A percentile compares a stretch with the other conserved stretches of the same genome.
These are phyloP conservation scores for Acrocephalus kingi DNA, from an alignment of 2,113 vertebrate genomes.

Conservation along the genomic window DNA sequence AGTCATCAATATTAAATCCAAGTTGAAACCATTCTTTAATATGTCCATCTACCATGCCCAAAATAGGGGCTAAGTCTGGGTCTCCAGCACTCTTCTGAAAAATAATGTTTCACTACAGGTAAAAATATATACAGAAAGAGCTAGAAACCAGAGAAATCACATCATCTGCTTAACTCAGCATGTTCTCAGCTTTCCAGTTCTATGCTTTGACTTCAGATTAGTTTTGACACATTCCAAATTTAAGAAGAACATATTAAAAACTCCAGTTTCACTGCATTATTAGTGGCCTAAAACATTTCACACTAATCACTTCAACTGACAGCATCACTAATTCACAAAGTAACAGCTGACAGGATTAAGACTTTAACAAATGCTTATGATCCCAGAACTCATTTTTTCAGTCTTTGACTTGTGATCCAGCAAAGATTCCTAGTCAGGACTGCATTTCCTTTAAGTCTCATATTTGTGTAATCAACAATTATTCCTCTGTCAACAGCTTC, in stretches of 20 bases:
- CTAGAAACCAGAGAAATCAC: background rate
- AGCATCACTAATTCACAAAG: constrained; percentile 25
- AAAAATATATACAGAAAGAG: background rate
- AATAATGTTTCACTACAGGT: background rate
- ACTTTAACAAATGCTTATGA: constrained; percentile 6
- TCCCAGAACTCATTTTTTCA: background rate
- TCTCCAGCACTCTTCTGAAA: background rate
- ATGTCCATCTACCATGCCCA: background rate
- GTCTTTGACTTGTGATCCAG: background rate
- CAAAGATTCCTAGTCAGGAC: background rate
- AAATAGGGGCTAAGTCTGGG: background rate
- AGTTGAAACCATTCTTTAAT: background rate
- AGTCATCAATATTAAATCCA: background rate
- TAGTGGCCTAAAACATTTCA: background rate
- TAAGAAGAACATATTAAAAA: background rate
- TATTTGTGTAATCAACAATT: background rate
- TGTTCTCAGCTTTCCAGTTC: background rate
- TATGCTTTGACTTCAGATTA: background rate
- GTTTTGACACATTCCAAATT: background rate
- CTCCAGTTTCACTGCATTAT: background rate
- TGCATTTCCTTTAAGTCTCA: background rate
- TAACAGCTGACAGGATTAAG: constrained; percentile 24
- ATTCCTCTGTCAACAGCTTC: background rate
- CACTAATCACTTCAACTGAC: constrained; percentile 20
- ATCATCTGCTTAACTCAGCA: background rate